Base-by-base conservation (phyloP, 2,113 vertebrate species). In the Chitala chitala region DNA sequence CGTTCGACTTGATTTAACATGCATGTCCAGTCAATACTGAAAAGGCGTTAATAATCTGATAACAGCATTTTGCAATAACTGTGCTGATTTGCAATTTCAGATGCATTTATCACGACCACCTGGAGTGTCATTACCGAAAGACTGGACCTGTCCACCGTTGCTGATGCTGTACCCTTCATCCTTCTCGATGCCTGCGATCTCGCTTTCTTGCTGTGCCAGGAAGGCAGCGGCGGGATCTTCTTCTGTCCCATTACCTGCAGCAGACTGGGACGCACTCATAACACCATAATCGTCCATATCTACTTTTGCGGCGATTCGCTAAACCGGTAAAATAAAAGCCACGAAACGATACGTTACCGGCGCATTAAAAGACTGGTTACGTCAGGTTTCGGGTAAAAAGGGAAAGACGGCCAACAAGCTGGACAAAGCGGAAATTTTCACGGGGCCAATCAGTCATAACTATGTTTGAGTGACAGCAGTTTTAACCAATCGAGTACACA, bases 211-310 rank as follows among this genome's bases (percentile, higher is more conserved):
- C 84, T 97, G 94, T 55, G 94, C 94, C 85, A 96, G 73, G 78
- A 96, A 96, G 0, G 94, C 94, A 12, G 94, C 94, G 0, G 95
- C 95, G 2, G 95, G 94, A 75, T 97, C 96, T 75, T 95, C 94
- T 0, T 96, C 86, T 0, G 91, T 85, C 0, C 93, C 96, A 75
- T 86, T 80, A 1, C 80, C 78, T 71, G 89, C 84, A 29, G 75
- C 73, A 22, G 75, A 71, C 70, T 84, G 82, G 0, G 83, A 88
- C 2, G 86, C 46, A 44, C 86, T 83, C n/a, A n/a, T n/a, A n/a
- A n/a, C n/a, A n/a, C n/a, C n/a, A 73, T 87, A 79, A 58, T 92
- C 91, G 0, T 92, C 92, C 92, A 94, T 94, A 24, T 74, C 7
- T 59, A 22, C 36, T 24, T 22, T 53, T n/a, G n/a, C n/a, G n/a